Conservation (phyloP, 2,797 vertebrate genomes). For the Champsocephalus esox region DNA sequence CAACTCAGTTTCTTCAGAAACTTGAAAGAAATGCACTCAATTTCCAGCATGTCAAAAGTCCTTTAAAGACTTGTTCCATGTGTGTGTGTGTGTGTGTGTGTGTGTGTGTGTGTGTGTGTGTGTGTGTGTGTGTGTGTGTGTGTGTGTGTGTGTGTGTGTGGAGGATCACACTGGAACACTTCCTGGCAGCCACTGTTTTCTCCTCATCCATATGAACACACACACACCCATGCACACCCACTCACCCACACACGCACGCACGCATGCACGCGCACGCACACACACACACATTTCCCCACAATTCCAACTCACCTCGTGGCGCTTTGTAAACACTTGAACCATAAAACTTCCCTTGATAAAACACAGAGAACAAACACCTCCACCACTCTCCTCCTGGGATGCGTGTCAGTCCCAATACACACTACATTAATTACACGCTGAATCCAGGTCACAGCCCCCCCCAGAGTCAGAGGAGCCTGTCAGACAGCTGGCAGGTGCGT, state of each 20-base stretch:
- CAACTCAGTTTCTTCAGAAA: constrained; percentile 20
- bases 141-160: neutral
- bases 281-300: constrained; percentile 13
- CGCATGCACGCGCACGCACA: too few species aligned
- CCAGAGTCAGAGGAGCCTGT: constrained; percentile 14
- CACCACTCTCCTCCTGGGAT: constrained; percentile 4
- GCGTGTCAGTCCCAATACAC: constrained; percentile 34
- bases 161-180: constrained; percentile 25
- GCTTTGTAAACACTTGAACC: constrained; percentile 45
- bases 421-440: constrained; percentile 3
- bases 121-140: constrained; percentile 27
- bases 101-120: constrained; percentile 36
- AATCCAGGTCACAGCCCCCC: constrained; percentile 41
- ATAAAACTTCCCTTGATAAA: constrained; percentile 41
- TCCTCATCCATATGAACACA: constrained; percentile 26
- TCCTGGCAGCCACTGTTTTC: constrained; percentile 51
- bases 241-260: too few species aligned
- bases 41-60: constrained; percentile 45
- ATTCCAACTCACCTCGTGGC: too few species aligned
- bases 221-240: too few species aligned
- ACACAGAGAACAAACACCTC: constrained; percentile 9
- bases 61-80: constrained; percentile 38
- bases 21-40: constrained; percentile 20
- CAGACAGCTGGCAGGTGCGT: constrained; percentile 71
- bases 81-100: constrained; percentile 13